These are phyloP conservation scores for Eurypyga helias DNA, from an alignment of 2,113 vertebrate genomes.

Conservation along the genomic window DNA sequence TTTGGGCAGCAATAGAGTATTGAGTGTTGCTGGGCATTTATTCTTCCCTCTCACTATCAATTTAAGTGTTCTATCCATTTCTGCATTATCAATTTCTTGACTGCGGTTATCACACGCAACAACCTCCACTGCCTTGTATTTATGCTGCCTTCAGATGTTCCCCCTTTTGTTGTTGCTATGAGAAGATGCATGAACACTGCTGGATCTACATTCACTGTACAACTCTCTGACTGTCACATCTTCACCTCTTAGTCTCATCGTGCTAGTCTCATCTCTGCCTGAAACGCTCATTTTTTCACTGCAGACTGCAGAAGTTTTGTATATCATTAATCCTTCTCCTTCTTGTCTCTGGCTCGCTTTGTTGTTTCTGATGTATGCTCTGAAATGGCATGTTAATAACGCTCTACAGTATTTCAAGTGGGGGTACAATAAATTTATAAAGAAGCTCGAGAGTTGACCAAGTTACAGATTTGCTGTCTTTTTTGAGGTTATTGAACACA, in stretches of 20 bases:
- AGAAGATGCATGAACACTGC: background rate
- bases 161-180: background rate
- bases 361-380: background rate
- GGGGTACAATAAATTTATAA: background rate
- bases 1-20: background rate
- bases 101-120: background rate
- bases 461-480: background rate
- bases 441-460: background rate
- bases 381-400: background rate
- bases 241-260: background rate
- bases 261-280: background rate
- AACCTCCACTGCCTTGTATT: background rate
- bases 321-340: accelerated
- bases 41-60: background rate
- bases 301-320: background rate
- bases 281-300: background rate
- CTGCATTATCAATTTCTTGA: background rate
- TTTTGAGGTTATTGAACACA: background rate
- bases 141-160: background rate
- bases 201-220: background rate
- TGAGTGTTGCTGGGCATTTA: background rate
- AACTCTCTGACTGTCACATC: background rate
- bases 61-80: background rate
- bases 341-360: background rate
- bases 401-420: background rate